Percentiles rank a stretch among this genome's conserved stretches.
phyloP scores from a whole-genome alignment of 2,888 invertebrate genomes.

The Drosophila macrothrix region DNA sequence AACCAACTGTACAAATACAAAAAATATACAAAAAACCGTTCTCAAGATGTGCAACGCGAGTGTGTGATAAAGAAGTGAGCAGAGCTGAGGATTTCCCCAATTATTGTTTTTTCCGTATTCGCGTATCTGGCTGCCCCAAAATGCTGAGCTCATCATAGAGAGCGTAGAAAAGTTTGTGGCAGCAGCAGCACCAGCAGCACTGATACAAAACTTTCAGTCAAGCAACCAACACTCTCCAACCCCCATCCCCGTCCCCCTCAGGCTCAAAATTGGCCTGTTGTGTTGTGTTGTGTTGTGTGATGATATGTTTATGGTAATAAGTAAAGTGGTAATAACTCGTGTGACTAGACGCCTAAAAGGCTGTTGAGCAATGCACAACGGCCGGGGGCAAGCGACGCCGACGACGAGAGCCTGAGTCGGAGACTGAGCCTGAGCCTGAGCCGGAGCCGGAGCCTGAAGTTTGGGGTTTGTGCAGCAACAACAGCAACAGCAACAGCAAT shows the following conservation, averaged over 20 bases:
- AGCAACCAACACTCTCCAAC: constrained; percentile 1
- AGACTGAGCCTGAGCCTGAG: constrained; percentile 19
- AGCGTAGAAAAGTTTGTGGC: constrained; percentile 48
- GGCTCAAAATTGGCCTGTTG: constrained; percentile 18
- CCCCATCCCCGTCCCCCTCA: constrained; percentile 2
- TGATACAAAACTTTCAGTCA: constrained; percentile 27
- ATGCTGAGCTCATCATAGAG: constrained; percentile 76
- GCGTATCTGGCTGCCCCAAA: constrained; percentile 23
- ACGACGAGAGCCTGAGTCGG: constrained; percentile 23
- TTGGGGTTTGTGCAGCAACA: constrained; percentile 2
- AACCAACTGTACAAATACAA: constrained; percentile 14
- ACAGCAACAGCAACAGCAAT: constrained; percentile 4
- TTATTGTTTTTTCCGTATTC: constrained; percentile 14
- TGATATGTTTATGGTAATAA: constrained; percentile 55
- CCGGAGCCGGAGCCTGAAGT: constrained; percentile 18
- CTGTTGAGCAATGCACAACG: constrained; percentile 54
- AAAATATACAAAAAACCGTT: constrained; percentile 3
- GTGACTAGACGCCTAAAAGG: constrained; percentile 55
- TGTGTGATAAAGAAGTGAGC: constrained; percentile 29
- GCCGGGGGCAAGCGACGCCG: constrained; percentile 30
- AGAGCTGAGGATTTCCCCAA: neutral
- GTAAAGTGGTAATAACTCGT: constrained; percentile 37
- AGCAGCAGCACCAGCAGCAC: constrained; percentile 25
- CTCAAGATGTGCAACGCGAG: constrained; percentile 29
- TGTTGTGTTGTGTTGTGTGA: constrained; percentile 31